Conservation (phyloP, 1,140 invertebrate genomes). For the Aphelenchoides fujianensis region DNA sequence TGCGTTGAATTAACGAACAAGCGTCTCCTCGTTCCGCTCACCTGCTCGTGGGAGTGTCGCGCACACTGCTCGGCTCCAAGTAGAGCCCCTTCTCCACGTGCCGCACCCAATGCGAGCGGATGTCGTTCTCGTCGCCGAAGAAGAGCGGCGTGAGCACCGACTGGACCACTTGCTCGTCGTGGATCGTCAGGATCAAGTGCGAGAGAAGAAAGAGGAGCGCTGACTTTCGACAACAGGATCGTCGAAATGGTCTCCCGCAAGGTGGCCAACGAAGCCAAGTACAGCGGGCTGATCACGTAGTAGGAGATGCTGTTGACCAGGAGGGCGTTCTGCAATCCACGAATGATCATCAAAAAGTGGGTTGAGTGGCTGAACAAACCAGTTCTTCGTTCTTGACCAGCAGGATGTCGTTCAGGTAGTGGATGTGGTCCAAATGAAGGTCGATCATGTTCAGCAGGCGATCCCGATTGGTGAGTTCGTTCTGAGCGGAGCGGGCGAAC, state of each 20-base stretch:
- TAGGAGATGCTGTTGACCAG: conserved; percentile 90
- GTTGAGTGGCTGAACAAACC: conserved; percentile 23
- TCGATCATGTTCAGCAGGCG: conserved; percentile 87
- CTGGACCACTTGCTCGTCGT: conserved; percentile 48
- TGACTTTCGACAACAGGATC: conserved; percentile 50
- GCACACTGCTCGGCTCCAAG: conserved; percentile 19
- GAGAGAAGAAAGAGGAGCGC: conserved; percentile 54
- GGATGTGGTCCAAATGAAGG: conserved; percentile 93
- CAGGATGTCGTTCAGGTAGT: conserved; percentile 84
- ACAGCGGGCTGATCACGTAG: conserved; percentile 85
- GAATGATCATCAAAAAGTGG: conserved; percentile 63
- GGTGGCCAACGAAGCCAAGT: conserved; percentile 78
- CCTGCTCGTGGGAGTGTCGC: conserved; percentile 29
- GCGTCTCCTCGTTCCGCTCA: conserved; percentile 9
- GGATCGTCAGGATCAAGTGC: conserved; percentile 53
- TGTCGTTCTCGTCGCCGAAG: conserved; percentile 56
- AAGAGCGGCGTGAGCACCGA: conserved; percentile 49
- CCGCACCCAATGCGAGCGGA: conserved; percentile 56
- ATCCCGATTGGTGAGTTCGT: conserved; percentile 72
- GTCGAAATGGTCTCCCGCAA: conserved; percentile 33
- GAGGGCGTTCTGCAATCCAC: conserved; percentile 83
- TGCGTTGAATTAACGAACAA: conserved; percentile 59
- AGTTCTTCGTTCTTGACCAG: conserved; percentile 42
- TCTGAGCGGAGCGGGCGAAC: conserved; percentile 73
- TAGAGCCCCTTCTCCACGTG: conserved; percentile 37